phyloP scores from a whole-genome alignment of 1,140 invertebrate species.

The Zaprionus ghesquierei region DNA sequence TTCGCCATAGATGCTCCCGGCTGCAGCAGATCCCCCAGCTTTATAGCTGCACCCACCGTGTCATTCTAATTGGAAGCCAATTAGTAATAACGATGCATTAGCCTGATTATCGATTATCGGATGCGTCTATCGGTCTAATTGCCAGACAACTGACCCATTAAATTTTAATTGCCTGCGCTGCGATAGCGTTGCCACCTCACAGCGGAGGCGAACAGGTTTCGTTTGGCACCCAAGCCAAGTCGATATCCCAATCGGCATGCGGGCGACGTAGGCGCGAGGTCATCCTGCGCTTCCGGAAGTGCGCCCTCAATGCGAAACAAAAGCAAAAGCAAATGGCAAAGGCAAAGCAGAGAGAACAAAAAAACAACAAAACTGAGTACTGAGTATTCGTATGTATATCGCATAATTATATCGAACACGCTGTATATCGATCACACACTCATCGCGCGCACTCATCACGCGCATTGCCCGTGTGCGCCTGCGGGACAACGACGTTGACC shows the following conservation, averaged over 20 bases:
- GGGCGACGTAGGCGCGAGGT: constrained; percentile 32
- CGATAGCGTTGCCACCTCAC: not conserved
- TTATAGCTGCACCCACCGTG: constrained; percentile 13
- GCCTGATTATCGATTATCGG: not conserved
- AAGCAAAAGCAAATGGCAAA: not conserved
- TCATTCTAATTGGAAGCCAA: not conserved
- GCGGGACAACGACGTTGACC: constrained; percentile 46
- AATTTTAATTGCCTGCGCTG: constrained; percentile 43
- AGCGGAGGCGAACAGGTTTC: not conserved
- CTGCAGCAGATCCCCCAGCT: constrained; percentile 9
- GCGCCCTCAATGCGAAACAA: constrained; percentile 19
- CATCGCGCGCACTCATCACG: constrained; percentile 37
- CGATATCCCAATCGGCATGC: constrained; percentile 31
- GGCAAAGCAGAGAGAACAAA: not conserved
- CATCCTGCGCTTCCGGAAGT: constrained; percentile 32
- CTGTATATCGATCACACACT: constrained; percentile 15
- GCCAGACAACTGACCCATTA: constrained; percentile 40
- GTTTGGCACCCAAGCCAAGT: constrained; percentile 22
- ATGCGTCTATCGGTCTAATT: constrained; percentile 47
- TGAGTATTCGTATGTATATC: not conserved
- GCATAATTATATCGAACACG: constrained; percentile 2
- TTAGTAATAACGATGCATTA: constrained; percentile 26
- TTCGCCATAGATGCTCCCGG: not conserved
- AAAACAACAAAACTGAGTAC: too few relatives aligned
- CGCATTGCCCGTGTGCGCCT: constrained; percentile 53